Conservation (phyloP, 2,797 vertebrate species). For the Rhinoraja longicauda region DNA sequence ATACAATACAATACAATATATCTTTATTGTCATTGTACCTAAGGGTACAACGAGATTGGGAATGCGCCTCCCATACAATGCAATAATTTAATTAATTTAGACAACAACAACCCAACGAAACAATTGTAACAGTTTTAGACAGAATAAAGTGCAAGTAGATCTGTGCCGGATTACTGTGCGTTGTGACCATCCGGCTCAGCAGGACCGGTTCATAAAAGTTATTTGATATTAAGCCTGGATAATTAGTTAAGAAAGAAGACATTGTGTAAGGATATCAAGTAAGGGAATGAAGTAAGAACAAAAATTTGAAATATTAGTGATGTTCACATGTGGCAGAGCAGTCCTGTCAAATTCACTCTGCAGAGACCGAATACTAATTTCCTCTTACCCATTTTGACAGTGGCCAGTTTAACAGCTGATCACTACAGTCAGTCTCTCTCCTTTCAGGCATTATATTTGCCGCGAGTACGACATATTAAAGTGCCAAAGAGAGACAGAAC, state of each 20-base stretch:
- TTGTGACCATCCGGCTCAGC: too few relatives aligned
- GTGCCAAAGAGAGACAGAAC: background rate
- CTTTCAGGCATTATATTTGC: background rate
- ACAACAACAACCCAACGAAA: too few relatives aligned
- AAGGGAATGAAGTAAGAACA: background rate
- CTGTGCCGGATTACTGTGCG: too few relatives aligned
- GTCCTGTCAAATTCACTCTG: background rate
- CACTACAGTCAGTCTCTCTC: background rate
- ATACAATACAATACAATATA: too few relatives aligned
- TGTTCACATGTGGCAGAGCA: background rate
- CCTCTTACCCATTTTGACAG: background rate
- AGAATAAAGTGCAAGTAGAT: too few relatives aligned
- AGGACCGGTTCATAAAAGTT: too few relatives aligned
- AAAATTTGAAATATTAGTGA: background rate
- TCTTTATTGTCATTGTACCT: too few relatives aligned
- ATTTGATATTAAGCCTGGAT: background rate
- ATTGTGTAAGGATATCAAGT: background rate
- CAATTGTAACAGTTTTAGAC: too few relatives aligned
- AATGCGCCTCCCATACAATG: too few relatives aligned
- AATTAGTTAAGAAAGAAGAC: background rate
- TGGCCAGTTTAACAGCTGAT: background rate
- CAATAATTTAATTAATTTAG: too few relatives aligned
- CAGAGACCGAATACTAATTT: background rate
- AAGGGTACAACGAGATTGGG: too few relatives aligned
- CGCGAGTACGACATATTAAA: background rate